These are phyloP conservation scores for Drosophila saltans DNA, from an alignment of 1,140 invertebrate species.

Conservation along the genomic window DNA sequence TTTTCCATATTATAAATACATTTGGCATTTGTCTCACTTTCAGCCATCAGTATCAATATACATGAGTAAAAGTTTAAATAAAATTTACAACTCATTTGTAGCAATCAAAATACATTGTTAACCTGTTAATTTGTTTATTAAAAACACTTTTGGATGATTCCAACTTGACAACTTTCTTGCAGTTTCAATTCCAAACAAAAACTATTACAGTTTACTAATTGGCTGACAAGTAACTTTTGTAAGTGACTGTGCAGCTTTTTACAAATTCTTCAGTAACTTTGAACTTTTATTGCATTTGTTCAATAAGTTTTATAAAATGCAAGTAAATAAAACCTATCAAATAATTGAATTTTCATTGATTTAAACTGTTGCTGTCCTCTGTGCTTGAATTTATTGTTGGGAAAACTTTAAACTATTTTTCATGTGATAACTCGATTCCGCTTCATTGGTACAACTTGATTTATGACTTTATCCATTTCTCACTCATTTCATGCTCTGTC, in stretches of 20 bases:
- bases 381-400: not conserved
- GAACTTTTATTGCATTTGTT: slow-evolving; percentile 11
- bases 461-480: slow-evolving; percentile 30
- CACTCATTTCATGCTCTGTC: slow-evolving; percentile 56
- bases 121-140: not conserved
- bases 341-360: slow-evolving; percentile 49
- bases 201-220: slow-evolving; percentile 62
- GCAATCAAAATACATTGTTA: not conserved
- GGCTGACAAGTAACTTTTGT: slow-evolving; percentile 48
- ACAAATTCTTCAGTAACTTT: slow-evolving; percentile 5
- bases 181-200: slow-evolving; percentile 32
- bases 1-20: no score
- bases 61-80: not conserved
- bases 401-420: slow-evolving; percentile 14
- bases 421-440: not conserved
- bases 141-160: not conserved
- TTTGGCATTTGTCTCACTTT: not conserved
- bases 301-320: slow-evolving; percentile 36
- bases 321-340: slow-evolving; percentile 40
- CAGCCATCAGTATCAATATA: not conserved
- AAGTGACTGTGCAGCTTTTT: slow-evolving; percentile 32
- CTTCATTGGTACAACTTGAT: slow-evolving; percentile 6
- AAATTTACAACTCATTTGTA: slow-evolving; percentile 16
- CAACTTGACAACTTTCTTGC: slow-evolving; percentile 4
- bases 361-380: slow-evolving; percentile 1